Conservation (phyloP, 1,140 invertebrate species). For the Ditylenchus dipsaci region DNA sequence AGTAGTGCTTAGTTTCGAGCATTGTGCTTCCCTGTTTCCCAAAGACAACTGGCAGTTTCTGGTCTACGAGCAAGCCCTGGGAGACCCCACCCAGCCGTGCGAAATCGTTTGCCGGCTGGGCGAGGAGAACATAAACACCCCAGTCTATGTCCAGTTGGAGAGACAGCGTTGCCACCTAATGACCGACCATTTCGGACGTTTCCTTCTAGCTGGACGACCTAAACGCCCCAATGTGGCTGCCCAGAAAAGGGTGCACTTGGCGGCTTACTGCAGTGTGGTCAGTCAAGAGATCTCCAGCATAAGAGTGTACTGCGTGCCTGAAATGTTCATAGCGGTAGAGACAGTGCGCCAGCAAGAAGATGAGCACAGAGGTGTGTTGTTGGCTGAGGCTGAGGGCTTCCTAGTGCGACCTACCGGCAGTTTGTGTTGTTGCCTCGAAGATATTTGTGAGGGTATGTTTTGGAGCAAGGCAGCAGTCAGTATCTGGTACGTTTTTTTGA, state of each 20-base stretch:
- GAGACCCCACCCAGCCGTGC: neutral
- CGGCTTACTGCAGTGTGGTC: constrained; percentile 19
- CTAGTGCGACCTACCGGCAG: constrained; percentile 41
- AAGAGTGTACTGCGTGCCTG: constrained; percentile 53
- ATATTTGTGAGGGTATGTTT: constrained; percentile 32
- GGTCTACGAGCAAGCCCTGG: constrained; percentile 32
- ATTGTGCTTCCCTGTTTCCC: constrained; percentile 52
- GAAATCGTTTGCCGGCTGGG: neutral
- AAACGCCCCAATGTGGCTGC: constrained; percentile 37
- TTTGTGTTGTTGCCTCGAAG: constrained; percentile 53
- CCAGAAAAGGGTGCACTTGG: constrained; percentile 45
- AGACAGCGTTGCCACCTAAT: constrained; percentile 50
- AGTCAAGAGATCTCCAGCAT: constrained; percentile 28
- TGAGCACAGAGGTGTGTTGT: constrained; percentile 25
- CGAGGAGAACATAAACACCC: constrained; percentile 45
- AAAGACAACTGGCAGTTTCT: constrained; percentile 55
- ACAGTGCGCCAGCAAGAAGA: constrained; percentile 51
- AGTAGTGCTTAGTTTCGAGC: constrained; percentile 52
- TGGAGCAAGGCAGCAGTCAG: constrained; percentile 27
- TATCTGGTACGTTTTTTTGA: constrained; percentile 36
- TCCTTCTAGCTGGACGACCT: constrained; percentile 46
- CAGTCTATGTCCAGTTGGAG: constrained; percentile 48
- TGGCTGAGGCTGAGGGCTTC: constrained; percentile 47
- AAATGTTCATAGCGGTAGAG: constrained; percentile 48
- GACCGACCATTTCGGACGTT: constrained; percentile 47